phyloP scores from a whole-genome alignment of 2,113 vertebrate genomes.

The Dolichallabes microphthalmus region DNA sequence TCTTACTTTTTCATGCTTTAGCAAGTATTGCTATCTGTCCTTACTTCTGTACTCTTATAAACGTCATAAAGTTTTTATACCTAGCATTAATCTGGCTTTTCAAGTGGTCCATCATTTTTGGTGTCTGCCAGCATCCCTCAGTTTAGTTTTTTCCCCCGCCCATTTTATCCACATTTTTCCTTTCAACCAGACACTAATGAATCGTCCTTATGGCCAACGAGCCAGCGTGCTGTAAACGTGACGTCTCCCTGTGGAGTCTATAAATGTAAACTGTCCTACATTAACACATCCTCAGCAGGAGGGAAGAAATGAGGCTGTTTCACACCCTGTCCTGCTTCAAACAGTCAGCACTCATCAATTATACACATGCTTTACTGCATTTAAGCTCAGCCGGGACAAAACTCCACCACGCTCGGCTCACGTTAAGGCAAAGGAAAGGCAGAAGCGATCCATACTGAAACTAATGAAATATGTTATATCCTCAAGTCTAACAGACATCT shows the following conservation, averaged over 20 bases:
- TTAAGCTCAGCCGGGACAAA: conserved; percentile 7
- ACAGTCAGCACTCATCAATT: conserved; percentile 21
- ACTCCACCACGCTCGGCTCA: background rate
- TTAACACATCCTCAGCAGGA: conserved; percentile 39
- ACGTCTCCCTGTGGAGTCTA: conserved; percentile 26
- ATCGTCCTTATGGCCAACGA: background rate
- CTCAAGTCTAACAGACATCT: background rate
- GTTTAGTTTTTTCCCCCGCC: background rate
- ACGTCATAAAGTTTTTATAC: background rate
- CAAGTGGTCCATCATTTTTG: background rate
- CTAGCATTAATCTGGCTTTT: background rate
- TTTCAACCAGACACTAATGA: background rate
- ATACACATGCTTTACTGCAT: background rate
- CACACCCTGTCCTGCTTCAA: conserved; percentile 25
- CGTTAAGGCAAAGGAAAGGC: background rate
- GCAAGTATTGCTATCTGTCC: background rate
- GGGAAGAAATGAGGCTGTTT: conserved; percentile 1
- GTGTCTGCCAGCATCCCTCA: too few relatives aligned
- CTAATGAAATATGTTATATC: background rate
- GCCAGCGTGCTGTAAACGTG: background rate
- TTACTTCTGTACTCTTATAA: background rate
- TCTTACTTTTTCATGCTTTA: background rate
- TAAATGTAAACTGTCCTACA: conserved; percentile 52
- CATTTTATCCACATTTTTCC: too few relatives aligned
- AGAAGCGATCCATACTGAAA: background rate